A percentile compares a stretch with the other conserved stretches of the same genome.
Evolutionary conservation across 1,140 invertebrate genomes (phyloP).

Genomic region (Aporrectodea caliginosa): DNA sequence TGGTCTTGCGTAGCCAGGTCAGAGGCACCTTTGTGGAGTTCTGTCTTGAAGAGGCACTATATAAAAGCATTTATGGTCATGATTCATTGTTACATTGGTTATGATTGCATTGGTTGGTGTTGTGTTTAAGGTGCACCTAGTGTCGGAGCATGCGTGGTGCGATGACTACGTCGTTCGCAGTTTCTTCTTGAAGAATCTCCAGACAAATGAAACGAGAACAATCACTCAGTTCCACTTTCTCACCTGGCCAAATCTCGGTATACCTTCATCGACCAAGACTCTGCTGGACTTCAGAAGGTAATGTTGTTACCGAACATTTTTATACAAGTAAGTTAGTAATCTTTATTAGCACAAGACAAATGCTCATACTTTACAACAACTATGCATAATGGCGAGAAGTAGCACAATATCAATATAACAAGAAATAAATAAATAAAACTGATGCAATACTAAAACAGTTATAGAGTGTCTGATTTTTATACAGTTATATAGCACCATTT

Average conservation of each 20-base stretch:
- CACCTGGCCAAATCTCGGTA: slow-evolving; percentile 88
- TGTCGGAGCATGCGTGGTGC: slow-evolving; percentile 99
- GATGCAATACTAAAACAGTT: background rate
- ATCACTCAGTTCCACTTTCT: slow-evolving; percentile 99
- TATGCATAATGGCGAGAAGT: too few relatives aligned
- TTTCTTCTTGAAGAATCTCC: slow-evolving; percentile 96
- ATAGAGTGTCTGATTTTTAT: background rate
- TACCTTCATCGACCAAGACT: slow-evolving; percentile 85
- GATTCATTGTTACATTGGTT: too few relatives aligned
- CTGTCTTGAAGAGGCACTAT: too few relatives aligned
- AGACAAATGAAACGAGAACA: slow-evolving; percentile 93
- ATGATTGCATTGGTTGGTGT: too few relatives aligned
- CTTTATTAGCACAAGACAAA: too few relatives aligned
- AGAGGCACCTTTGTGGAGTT: too few relatives aligned
- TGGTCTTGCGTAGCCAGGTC: too few relatives aligned
- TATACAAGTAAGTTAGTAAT: background rate
- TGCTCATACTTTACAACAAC: background rate
- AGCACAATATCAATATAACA: background rate
- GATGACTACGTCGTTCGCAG: slow-evolving; percentile 97
- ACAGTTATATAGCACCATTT: background rate
- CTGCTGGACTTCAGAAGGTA: slow-evolving; percentile 92
- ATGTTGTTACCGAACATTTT: background rate
- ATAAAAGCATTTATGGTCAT: too few relatives aligned
- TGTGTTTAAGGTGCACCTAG: slow-evolving; percentile 91
- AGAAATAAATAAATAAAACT: background rate